Evolutionary conservation across 2,888 invertebrate species (phyloP).

Genomic region (Hypselothyrea guttata): DNA sequence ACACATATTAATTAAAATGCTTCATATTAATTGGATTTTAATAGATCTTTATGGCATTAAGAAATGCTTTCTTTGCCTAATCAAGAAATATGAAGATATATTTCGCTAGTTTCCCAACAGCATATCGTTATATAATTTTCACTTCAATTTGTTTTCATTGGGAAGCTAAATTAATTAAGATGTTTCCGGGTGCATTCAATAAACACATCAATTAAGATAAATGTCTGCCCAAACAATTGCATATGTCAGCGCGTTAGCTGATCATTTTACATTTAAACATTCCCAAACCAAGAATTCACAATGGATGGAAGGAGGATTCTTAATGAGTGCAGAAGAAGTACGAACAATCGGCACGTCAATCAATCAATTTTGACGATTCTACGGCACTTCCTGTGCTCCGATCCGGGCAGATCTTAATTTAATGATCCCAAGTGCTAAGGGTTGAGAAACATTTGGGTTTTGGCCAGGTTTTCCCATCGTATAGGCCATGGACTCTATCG

Average conservation of each 20-base stretch:
- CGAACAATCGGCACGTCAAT: constrained; percentile 27
- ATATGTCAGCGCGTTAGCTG: constrained; percentile 3
- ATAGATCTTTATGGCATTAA: not conserved
- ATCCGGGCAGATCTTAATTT: constrained; percentile 12
- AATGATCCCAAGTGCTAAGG: constrained; percentile 42
- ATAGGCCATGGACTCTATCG: constrained; percentile 54
- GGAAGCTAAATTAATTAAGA: constrained; percentile 30
- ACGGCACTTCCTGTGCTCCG: constrained; percentile 33
- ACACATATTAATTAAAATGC: not conserved
- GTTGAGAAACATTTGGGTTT: not conserved
- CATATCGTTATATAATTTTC: constrained; percentile 15
- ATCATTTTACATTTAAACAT: constrained; percentile 29
- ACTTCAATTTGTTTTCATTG: constrained; percentile 44
- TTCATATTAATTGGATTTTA: not conserved
- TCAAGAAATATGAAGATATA: constrained; percentile 1
- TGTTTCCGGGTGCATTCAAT: constrained; percentile 28
- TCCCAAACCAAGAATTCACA: no score
- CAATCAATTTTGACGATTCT: constrained; percentile 40
- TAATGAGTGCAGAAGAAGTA: constrained; percentile 8
- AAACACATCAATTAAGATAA: constrained; percentile 62
- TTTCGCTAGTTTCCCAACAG: constrained; percentile 9
- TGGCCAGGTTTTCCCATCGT: constrained; percentile 17
- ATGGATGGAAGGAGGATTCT: not conserved
- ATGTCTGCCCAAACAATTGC: constrained; percentile 40
- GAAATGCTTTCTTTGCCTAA: not conserved